Conservation (phyloP, 2,888 invertebrate species). For the Yponomeuta sedellus region DNA sequence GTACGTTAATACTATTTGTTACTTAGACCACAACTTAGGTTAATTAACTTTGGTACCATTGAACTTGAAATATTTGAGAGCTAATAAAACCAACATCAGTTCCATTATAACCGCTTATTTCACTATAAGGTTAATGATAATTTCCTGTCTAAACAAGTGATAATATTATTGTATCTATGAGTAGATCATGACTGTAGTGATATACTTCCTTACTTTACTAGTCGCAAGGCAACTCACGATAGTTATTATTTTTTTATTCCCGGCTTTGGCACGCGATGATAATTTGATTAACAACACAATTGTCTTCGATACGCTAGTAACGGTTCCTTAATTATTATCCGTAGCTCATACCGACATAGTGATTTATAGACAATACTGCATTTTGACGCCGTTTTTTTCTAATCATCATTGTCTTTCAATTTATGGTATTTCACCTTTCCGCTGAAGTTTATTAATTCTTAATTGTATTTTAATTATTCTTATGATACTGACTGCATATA, state of each 20-base stretch:
- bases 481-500: no score
- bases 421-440: background rate
- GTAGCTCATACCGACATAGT: constrained; percentile 14
- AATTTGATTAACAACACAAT: constrained; percentile 9
- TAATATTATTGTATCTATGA: no score
- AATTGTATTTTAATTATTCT: background rate
- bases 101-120: no score
- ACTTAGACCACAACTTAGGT: background rate
- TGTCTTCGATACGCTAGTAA: background rate
- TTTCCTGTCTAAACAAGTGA: no score
- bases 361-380: constrained; percentile 19
- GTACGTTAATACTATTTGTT: constrained; percentile 34
- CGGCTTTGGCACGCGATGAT: background rate
- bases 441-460: background rate
- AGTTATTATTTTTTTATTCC: background rate
- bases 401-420: background rate
- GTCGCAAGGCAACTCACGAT: background rate
- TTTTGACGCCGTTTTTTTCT: background rate
- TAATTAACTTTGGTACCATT: background rate
- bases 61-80: no score
- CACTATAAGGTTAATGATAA: no score
- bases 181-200: background rate
- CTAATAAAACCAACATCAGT: no score
- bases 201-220: background rate
- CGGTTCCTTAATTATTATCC: constrained; percentile 6